Base-by-base conservation (phyloP, 1,140 invertebrate genomes). In the Drosophila willistoni region DNA sequence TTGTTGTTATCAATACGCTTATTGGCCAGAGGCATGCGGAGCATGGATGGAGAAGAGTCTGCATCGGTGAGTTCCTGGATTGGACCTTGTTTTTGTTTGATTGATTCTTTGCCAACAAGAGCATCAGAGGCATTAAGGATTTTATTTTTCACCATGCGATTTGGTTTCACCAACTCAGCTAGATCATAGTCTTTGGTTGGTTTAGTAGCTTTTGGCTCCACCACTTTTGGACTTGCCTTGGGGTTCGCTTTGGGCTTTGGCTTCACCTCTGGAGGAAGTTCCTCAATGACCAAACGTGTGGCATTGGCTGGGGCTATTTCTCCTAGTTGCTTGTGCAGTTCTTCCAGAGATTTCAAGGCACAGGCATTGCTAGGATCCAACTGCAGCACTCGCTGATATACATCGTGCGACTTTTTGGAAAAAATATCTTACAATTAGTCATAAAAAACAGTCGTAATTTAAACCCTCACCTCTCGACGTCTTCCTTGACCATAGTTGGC, bases 281-380 rank as follows among this genome's bases (percentile, higher is more conserved):
- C 86, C 55, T 86, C 73, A 51, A 90, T 90, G 39, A 61, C 44
- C 51, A 87, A 61, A 22, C 87, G 79, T 2, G 87, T 90, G 51
- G 89, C 89, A 69, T 74, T 67, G 0, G 57, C 14, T 2, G 90
- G 90, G 6, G 91, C 82, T 29, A 91, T 56, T 34, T 91, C 91
- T 19, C 78, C 83, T 33, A 91, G 22, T 67, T 81, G 44, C 2
- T 79, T 74, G 13, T 71, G 73, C 7, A 93, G 55, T 29, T 85
- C 76, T 7, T 90, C 72, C 5, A 92, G 71, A 6, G 91, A 56
- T 33, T 92, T 91, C 61, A 90, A 79, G 5, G 92, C 93, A n/a
- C 22, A 70, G 0, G n/a, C n/a, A 80, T 93, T 93, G 41, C 92
- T 85, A 0, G 93, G 92, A 68, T 94, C 92, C 47, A 92, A 70